Base-by-base conservation (phyloP, 2,888 invertebrate genomes). In the Thymelicus lineola region DNA sequence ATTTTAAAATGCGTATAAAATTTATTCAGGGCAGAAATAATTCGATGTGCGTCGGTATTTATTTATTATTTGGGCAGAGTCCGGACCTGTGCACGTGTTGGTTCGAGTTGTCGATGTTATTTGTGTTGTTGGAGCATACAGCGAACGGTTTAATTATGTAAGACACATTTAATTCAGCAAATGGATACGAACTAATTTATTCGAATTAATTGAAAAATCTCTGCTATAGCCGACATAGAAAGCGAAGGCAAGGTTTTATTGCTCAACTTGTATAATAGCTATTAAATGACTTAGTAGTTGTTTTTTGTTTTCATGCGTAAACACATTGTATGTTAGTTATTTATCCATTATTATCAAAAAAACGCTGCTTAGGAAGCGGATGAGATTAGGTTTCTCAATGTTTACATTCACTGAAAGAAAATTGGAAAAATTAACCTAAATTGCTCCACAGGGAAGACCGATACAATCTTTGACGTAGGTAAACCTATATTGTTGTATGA, bases 1-100 rank as follows among this genome's bases (percentile, higher is more conserved):
- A 87, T 90, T 93, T 93, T 93, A 91, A 93, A 93, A 93, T 84
- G 93, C 91, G 93, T 93, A 92, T 91, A 90, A 92, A 91, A 91
- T 91, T 74, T 91, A 93, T 93, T 89, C 89, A 89, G 91, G 86
- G 92, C 91, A 91, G 86, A 89, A 88, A 89, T 92, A 90, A 92
- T 92, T 89, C 83, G 86, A 83, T 85, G 84, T 76, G 82, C 82
- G 79, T 76, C 80, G 84, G 82, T 82, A 85, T 87, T 87, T 87
- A 85, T 89, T 89, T 85, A 84, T 87, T 87, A 84, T 86, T 86
- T 79, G 79, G 77, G 80, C 76, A 75, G 75, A 75, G 65, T 82
- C 85, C 83, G 81, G 85, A 85, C 80, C 79, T 73, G 79, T 86
- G 86, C 90, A 89, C 90, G 90, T 90, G 90, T 87, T 53, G 69